Base-by-base conservation (phyloP, 2,888 invertebrate genomes). In the Nyleta sp. region DNA sequence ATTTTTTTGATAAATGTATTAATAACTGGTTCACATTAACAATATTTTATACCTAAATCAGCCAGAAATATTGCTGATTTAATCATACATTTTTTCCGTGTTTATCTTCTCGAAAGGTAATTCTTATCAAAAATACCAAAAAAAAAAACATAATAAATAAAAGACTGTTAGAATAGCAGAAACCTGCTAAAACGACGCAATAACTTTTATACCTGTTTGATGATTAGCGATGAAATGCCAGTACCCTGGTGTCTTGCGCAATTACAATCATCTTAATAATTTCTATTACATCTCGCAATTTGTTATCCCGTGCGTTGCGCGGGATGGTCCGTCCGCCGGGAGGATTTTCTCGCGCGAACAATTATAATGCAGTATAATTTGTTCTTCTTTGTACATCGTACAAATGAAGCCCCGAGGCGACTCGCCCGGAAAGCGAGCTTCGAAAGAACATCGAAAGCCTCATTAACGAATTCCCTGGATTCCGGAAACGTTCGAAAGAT, bases 391-490 rank as follows among this genome's bases (percentile, higher is more conserved):
- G 71, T 71, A 67, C 71, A 35, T 50, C 53, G 70, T 68, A 72
- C 70, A 60, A 60, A 74, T 78, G 74, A 78, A 74, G 70, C 74
- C 65, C 50, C 65, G 65, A 60, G 64, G 78, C 78, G 33, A 35
- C 33, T 65, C 57, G 35, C 42, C 38, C 44, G 44, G 55, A 60
- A 55, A 68, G 64, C 57, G 48, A 68, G 79, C 65, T 75, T 75
- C 71, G 74, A 75, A 79, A 75, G 79, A 79, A 79, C 78, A 79
- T 79, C 78, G 78, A 79, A 79, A 75, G 74, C 78, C 78, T 79
- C 73, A 79, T 79, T 79, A 79, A 79, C 78, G 74, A 79, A 79
- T 79, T 79, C 74, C 60, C 74, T 33, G 70, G 74, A 78, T 78
- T 78, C 78, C 67, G 60, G 62, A 74, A 75, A 60, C 71, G 74